A percentile compares a stretch with the other conserved stretches of the same genome.
Conservation (phyloP, 2,888 invertebrate genomes). For the Petrolisthes manimaculis region DNA sequence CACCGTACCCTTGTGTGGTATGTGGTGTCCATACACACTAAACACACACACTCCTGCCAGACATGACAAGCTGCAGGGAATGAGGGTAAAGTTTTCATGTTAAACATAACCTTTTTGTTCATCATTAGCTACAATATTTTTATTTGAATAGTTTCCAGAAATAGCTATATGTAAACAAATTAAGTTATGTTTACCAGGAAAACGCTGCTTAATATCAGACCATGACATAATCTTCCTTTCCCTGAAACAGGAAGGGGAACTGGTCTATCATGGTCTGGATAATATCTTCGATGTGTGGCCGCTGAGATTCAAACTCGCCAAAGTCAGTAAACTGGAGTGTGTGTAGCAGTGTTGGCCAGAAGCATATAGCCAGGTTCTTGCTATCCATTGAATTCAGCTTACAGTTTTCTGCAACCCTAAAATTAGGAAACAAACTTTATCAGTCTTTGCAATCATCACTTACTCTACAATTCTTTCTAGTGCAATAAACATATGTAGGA, state of each 20-base stretch:
- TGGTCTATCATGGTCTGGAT: conserved; percentile 98
- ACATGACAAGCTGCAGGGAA: conserved; percentile 40
- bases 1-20: no score
- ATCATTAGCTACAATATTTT: conserved; percentile 35
- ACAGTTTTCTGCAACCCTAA: conserved; percentile 90
- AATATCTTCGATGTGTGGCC: conserved; percentile 93
- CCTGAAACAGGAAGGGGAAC: conserved; percentile 94
- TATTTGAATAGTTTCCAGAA: neutral
- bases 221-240: conserved; percentile 94
- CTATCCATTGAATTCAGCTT: conserved; percentile 97
- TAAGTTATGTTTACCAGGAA: conserved; percentile 57
- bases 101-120: conserved; percentile 60
- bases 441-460: no score
- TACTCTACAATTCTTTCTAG: neutral
- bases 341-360: conserved; percentile 97
- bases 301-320: conserved; percentile 91
- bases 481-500: neutral
- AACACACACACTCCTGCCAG: neutral
- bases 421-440: conserved; percentile 67
- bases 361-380: conserved; percentile 96
- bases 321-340: conserved; percentile 91
- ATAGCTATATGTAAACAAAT: conserved; percentile 53
- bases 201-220: conserved; percentile 74
- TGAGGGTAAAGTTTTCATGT: conserved; percentile 56
- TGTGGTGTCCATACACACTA: no score